Conservation (phyloP, 2,888 invertebrate species). For the Zaprionus obscuricornis region DNA sequence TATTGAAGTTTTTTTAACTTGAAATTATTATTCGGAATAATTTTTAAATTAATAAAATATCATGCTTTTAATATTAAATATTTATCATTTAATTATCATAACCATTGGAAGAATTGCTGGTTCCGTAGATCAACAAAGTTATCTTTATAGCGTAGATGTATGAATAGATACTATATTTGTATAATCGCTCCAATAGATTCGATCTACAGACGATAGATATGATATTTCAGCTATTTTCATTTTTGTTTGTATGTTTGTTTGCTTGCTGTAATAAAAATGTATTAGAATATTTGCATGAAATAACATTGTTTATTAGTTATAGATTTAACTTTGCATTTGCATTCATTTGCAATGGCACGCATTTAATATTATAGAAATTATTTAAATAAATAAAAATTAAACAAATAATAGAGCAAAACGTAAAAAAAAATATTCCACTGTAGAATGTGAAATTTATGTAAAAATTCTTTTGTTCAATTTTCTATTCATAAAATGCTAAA, state of each 20-base stretch:
- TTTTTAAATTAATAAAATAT: no score
- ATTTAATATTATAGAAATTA: slow-evolving; percentile 56
- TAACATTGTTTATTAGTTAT: slow-evolving; percentile 42
- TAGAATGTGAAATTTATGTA: slow-evolving; percentile 35
- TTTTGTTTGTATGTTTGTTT: slow-evolving; percentile 5
- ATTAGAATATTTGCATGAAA: slow-evolving; percentile 40
- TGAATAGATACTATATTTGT: background rate
- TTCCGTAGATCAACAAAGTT: slow-evolving; percentile 27
- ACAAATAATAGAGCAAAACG: slow-evolving; percentile 64
- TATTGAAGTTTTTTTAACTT: no score
- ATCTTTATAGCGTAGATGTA: slow-evolving; percentile 6
- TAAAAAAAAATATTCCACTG: slow-evolving; percentile 62
- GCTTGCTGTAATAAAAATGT: slow-evolving; percentile 50
- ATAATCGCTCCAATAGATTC: slow-evolving; percentile 25
- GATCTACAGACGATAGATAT: no score
- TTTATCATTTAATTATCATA: no score
- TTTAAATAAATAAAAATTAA: slow-evolving; percentile 59
- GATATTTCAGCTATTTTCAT: background rate
- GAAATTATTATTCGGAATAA: no score
- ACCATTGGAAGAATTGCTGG: no score
- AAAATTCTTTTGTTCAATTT: slow-evolving; percentile 21
- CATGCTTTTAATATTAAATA: no score
- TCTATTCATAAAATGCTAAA: slow-evolving; percentile 30
- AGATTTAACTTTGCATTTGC: slow-evolving; percentile 27
- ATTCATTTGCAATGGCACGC: slow-evolving; percentile 33